Evolutionary conservation across 1,140 invertebrate genomes (phyloP).

Genomic region (Pollicipes pollicipes): DNA sequence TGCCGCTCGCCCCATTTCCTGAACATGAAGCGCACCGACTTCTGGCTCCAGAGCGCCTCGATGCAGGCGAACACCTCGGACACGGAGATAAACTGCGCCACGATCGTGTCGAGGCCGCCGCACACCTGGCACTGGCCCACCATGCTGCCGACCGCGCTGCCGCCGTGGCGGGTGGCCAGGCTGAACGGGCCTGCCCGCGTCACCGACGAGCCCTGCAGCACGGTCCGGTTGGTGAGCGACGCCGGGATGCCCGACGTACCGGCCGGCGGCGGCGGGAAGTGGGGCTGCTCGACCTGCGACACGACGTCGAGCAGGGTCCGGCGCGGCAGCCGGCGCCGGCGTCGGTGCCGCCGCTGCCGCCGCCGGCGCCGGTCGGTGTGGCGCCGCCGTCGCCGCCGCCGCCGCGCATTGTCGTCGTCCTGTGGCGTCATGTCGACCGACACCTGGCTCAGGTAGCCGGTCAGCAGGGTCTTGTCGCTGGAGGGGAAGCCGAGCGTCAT

Average conservation of each 20-base stretch:
- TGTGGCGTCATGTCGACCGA: not conserved
- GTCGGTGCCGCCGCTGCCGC: not conserved
- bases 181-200: not conserved
- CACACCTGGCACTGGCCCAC: slow-evolving; percentile 1
- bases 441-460: slow-evolving; percentile 3
- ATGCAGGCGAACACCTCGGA: not conserved
- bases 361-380: not conserved
- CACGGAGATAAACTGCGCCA: slow-evolving; percentile 1
- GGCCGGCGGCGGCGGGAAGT: not conserved
- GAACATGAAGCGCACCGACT: not conserved
- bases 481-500: slow-evolving; percentile 1
- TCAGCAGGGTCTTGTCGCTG: not conserved
- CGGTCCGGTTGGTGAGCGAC: not conserved
- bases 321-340: not conserved
- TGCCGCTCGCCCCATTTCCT: not conserved
- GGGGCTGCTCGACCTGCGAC: not conserved
- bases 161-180: not conserved
- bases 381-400: not conserved
- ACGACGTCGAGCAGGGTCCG: not conserved
- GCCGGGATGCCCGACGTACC: not conserved
- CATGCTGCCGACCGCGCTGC: not conserved
- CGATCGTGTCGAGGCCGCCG: slow-evolving; percentile 1
- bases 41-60: not conserved
- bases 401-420: not conserved
- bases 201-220: not conserved